Conservation (phyloP, 1,140 invertebrate species). For the Temnothorax nylanderi region DNA sequence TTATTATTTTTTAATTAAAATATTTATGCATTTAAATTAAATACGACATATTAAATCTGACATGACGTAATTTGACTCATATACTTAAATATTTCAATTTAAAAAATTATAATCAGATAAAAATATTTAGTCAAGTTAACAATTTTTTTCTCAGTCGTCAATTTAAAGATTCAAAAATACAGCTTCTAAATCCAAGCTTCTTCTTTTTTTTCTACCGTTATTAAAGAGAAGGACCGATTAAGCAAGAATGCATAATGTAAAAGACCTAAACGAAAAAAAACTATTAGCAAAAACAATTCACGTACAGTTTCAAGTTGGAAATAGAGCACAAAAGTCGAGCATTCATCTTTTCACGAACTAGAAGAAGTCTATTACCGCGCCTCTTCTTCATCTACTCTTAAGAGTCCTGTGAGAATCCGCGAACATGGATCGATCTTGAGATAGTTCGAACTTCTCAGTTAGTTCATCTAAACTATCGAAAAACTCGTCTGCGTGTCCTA, state of each 20-base stretch:
- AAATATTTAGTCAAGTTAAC: too few species aligned
- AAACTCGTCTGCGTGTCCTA: slow-evolving; percentile 57
- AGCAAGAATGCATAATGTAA: neutral
- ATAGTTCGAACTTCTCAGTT: slow-evolving; percentile 59
- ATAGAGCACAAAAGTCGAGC: neutral
- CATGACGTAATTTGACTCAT: too few species aligned
- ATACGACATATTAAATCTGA: too few species aligned
- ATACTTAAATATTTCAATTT: too few species aligned
- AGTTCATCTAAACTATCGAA: slow-evolving; percentile 68
- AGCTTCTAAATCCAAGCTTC: neutral
- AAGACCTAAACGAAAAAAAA: neutral
- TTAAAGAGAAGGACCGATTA: neutral
- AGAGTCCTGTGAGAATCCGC: slow-evolving; percentile 56
- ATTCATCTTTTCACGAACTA: slow-evolving; percentile 20
- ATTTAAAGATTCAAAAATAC: neutral
- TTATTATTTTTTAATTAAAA: too few species aligned
- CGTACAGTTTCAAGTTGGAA: neutral
- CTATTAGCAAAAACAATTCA: slow-evolving; percentile 1
- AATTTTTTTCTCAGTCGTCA: too few species aligned
- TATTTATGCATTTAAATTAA: too few species aligned
- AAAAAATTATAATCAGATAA: too few species aligned
- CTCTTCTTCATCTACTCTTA: slow-evolving; percentile 35
- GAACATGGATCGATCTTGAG: slow-evolving; percentile 47
- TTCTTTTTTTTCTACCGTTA: neutral
- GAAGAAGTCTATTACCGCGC: slow-evolving; percentile 16